Base-by-base conservation (phyloP, 2,113 vertebrate genomes). In the Ahaetulla prasina region DNA sequence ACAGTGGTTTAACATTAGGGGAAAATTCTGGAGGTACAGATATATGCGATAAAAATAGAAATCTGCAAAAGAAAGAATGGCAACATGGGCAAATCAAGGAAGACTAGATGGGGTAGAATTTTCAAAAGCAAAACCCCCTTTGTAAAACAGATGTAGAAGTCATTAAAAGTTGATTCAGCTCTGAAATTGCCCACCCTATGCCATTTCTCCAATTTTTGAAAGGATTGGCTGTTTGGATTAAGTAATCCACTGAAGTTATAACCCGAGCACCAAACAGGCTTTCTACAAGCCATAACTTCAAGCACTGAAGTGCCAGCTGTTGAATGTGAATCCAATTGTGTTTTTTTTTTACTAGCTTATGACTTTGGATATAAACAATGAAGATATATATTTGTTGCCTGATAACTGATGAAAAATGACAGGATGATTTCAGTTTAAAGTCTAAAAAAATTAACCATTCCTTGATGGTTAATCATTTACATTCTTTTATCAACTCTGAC, bases 401-500 rank as follows among this genome's bases (percentile, higher is more conserved):
- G 86, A 60, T 88, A 68, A 18, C 57, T 74, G 86, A 92, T 92
- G 50, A 14, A 91, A 87, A 68, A 53, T 74, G 85, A 74, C 47
- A 74, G 85, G 57, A 52, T 88, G 47, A 8, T 87, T 74, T 8
- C n/a, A 43, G 52, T 88, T 74, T 53, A 52, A 74, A 45, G 23
- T 87, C 22, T 68, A 87, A 91, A 92, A 74, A 57, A 88, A 92
- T 92, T 92, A 88, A 88, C 35, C 88, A 57, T 57, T 27, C 27
- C 55, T 57, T 57, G 55, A 57, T 60, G 8, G 25, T 60, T 60
- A 63, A 87, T 30, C 57, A 30, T 60, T 60, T 23, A 3, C 57
- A 30, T 60, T 60, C 57, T 11, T 60, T 60, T 60, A 54, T 54
- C 5, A 54, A 54, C 53, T 22, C 53, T n/a, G n/a, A n/a, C n/a